Conservation (phyloP, 2,113 vertebrate genomes). For the Papio anubis region DNA sequence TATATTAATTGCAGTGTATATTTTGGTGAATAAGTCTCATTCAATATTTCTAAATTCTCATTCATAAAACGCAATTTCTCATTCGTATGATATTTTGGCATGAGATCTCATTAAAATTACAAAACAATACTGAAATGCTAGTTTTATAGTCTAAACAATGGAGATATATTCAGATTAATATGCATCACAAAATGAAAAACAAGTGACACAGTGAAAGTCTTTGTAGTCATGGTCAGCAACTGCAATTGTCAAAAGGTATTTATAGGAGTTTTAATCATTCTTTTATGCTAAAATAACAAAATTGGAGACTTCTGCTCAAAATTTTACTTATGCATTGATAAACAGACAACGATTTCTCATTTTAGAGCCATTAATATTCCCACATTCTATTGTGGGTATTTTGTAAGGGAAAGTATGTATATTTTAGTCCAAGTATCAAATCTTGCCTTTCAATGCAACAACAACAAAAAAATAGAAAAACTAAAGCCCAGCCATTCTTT, state of each 20-base stretch:
- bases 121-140: constrained; percentile 58
- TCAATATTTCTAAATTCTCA: constrained; percentile 49
- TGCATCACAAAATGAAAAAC: constrained; percentile 47
- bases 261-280: constrained; percentile 47
- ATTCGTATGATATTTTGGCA: constrained; percentile 57
- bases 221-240: constrained; percentile 57
- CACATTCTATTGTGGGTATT: not conserved
- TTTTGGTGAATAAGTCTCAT: constrained; percentile 11
- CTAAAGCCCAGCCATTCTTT: constrained; percentile 24
- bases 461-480: constrained; percentile 5
- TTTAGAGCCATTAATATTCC: constrained; percentile 41
- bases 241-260: constrained; percentile 66
- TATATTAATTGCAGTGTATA: constrained; percentile 54
- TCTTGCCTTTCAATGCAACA: constrained; percentile 22
- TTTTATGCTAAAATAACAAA: constrained; percentile 59
- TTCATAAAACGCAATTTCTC: constrained; percentile 50
- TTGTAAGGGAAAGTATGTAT: not conserved
- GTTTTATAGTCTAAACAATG: constrained; percentile 61
- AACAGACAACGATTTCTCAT: constrained; percentile 53
- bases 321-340: constrained; percentile 67
- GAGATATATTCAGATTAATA: constrained; percentile 58
- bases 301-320: constrained; percentile 53
- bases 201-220: constrained; percentile 64
- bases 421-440: constrained; percentile 21
- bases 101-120: constrained; percentile 56